Evolutionary conservation across 2,888 invertebrate species (phyloP), one percentile per base, ranked within the genome.

Genomic region (Spodoptera exigua): DNA sequence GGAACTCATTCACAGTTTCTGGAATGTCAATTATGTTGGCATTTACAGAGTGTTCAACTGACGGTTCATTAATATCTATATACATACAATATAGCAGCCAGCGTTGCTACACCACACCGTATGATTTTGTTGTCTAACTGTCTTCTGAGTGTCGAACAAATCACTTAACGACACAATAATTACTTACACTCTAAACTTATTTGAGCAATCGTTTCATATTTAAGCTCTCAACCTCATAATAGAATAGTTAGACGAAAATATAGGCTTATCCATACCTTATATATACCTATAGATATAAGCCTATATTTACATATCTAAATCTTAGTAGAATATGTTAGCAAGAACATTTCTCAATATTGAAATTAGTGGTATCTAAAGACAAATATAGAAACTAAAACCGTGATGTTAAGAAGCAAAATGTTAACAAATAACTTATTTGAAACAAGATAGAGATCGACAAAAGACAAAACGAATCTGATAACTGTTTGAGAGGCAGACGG

Each of bases 1-100:
- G 40, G 14, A 36, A 17, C 39, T 63, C 56, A 70, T 70, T 67
- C 53, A 73, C 11, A 49, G 49, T 34, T 46, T 55, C 55, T 47
- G 44, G 37, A 57, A 52, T 52, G 57, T 18, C 55, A 58, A 61
- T 64, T 61, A 64, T 35, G 48, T 54, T 21, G 36, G 35, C 43
- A 36, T 43, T 48, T 37, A 52, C 40, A 32, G 27, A 21, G 32
- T 21, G 52, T 37, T 40, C 17, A 40, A 40, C 32, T 36, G 48
- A 74, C 76, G 70, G 74, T 61, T 61, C 79, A 85, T 85, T 84
- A 81, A 77, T 80, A 75, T 75, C 56, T 71, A 60, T 61, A 61
- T 68, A 61, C 66, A 57, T 65, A 21, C 13, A 16, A 40, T 17
- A 40, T 17, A 17, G 17, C n/a, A 51, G 17, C 13, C 41, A 45